phyloP scores from a whole-genome alignment of 2,888 invertebrate species.

The Drosophila neonasuta region DNA sequence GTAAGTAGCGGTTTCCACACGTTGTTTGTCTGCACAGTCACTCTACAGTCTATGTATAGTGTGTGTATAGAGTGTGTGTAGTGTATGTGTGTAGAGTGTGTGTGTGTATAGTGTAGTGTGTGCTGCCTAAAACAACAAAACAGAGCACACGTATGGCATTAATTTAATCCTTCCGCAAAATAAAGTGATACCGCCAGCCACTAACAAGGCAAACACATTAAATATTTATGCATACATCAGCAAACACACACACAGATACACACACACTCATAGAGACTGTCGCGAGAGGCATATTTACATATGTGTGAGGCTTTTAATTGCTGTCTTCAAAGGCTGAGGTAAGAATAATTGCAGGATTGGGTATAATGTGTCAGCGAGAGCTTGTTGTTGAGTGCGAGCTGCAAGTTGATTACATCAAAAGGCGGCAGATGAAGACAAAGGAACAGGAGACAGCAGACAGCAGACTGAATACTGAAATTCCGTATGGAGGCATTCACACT shows the following conservation, averaged over 20 bases:
- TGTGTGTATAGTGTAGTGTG: conserved; percentile 34
- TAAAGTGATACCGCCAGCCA: conserved; percentile 79
- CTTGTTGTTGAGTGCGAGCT: conserved; percentile 36
- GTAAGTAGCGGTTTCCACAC: conserved; percentile 75
- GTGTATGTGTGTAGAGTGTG: conserved; percentile 36
- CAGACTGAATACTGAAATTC: background rate
- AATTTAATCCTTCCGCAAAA: conserved; percentile 80
- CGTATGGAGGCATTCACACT: conserved; percentile 51
- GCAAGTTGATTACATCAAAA: conserved; percentile 63
- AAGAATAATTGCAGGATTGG: conserved; percentile 79
- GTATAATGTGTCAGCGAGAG: conserved; percentile 73
- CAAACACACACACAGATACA: conserved; percentile 32
- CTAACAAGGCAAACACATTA: conserved; percentile 79
- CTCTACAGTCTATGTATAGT: conserved; percentile 20
- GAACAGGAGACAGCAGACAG: conserved; percentile 23
- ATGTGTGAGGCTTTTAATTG: conserved; percentile 66
- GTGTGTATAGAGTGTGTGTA: conserved; percentile 12
- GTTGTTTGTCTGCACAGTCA: conserved; percentile 63
- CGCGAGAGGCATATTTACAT: conserved; percentile 43
- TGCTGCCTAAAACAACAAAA: conserved; percentile 58
- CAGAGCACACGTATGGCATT: conserved; percentile 74
- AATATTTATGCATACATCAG: conserved; percentile 65
- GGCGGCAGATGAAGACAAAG: conserved; percentile 26
- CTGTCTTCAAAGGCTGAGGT: conserved; percentile 74
- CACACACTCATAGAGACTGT: conserved; percentile 37